These are phyloP conservation scores for Perizoma affinitatum DNA, from an alignment of 2,888 invertebrate species.

Conservation along the genomic window DNA sequence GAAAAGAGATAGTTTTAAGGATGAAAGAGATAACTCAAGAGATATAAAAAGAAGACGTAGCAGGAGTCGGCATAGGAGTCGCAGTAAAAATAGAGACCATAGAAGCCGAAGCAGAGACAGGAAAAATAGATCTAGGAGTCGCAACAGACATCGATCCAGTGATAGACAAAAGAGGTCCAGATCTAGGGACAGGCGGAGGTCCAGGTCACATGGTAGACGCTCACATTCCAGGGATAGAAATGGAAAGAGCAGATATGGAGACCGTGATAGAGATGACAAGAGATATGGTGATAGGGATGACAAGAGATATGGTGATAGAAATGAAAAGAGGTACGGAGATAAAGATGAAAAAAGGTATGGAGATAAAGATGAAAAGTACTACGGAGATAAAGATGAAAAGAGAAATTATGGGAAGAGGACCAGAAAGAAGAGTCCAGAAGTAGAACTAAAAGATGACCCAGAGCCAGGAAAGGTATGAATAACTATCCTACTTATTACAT, in stretches of 20 bases:
- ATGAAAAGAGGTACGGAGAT: slow-evolving; percentile 46
- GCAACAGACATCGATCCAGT: slow-evolving; percentile 42
- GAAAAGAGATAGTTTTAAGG: slow-evolving; percentile 57
- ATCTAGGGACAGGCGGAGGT: slow-evolving; percentile 49
- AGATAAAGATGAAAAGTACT: slow-evolving; percentile 28
- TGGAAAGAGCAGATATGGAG: slow-evolving; percentile 44
- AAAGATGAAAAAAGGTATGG: slow-evolving; percentile 28
- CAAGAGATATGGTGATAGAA: slow-evolving; percentile 52
- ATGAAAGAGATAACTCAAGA: slow-evolving; percentile 55
- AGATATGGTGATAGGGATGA: slow-evolving; percentile 43
- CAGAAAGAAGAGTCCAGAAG: slow-evolving; percentile 76
- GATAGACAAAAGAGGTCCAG: slow-evolving; percentile 46
- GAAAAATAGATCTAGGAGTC: slow-evolving; percentile 54
- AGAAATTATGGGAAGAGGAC: slow-evolving; percentile 57
- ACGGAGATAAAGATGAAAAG: slow-evolving; percentile 44
- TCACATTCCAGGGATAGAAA: slow-evolving; percentile 43
- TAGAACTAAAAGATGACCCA: slow-evolving; percentile 88
- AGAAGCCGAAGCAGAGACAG: slow-evolving; percentile 53
- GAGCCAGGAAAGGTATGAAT: slow-evolving; percentile 87
- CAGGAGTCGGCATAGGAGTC: slow-evolving; percentile 50
- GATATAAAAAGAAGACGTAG: slow-evolving; percentile 52
- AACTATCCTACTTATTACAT: background rate
- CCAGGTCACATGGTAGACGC: slow-evolving; percentile 49
- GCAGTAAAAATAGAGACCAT: slow-evolving; percentile 49
- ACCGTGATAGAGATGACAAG: slow-evolving; percentile 31